Conservation (phyloP, 2,888 invertebrate genomes). For the Labia minor region DNA sequence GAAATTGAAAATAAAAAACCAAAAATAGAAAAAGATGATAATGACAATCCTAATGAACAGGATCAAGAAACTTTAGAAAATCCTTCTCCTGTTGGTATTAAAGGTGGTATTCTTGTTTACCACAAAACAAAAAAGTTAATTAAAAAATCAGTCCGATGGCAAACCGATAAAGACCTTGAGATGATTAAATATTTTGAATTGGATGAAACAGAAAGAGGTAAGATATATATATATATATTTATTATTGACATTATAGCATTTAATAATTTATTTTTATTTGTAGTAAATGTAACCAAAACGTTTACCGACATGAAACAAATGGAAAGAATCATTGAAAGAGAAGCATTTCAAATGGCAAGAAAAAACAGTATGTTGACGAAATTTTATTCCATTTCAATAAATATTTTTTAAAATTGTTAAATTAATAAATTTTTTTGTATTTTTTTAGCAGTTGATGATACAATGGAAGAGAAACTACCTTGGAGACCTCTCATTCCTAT, state of each 20-base stretch:
- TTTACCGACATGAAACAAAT: slow-evolving; percentile 86
- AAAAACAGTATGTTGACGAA: slow-evolving; percentile 49
- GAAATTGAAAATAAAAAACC: slow-evolving; percentile 16
- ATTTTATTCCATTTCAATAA: slow-evolving; percentile 2
- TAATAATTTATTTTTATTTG: slow-evolving; percentile 25
- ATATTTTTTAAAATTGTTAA: neutral
- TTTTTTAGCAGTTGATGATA: slow-evolving; percentile 37
- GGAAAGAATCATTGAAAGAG: slow-evolving; percentile 76
- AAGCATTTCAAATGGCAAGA: slow-evolving; percentile 65
- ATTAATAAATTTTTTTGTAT: slow-evolving; percentile 16
- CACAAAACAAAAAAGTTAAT: slow-evolving; percentile 60
- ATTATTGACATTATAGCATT: slow-evolving; percentile 1
- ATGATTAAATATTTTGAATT: slow-evolving; percentile 83
- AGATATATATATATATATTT: slow-evolving; percentile 15
- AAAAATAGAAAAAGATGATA: neutral
- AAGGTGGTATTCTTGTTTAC: slow-evolving; percentile 51
- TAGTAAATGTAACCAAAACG: slow-evolving; percentile 81
- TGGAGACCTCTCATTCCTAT: slow-evolving; percentile 66
- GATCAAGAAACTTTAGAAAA: neutral
- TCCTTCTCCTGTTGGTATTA: neutral
- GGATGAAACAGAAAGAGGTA: slow-evolving; percentile 80
- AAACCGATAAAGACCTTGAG: slow-evolving; percentile 65
- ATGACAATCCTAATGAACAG: slow-evolving; percentile 13
- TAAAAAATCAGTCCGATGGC: slow-evolving; percentile 73
- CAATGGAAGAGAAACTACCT: slow-evolving; percentile 67